Conservation (phyloP, 2,888 invertebrate genomes). For the Capitulum mitella region DNA sequence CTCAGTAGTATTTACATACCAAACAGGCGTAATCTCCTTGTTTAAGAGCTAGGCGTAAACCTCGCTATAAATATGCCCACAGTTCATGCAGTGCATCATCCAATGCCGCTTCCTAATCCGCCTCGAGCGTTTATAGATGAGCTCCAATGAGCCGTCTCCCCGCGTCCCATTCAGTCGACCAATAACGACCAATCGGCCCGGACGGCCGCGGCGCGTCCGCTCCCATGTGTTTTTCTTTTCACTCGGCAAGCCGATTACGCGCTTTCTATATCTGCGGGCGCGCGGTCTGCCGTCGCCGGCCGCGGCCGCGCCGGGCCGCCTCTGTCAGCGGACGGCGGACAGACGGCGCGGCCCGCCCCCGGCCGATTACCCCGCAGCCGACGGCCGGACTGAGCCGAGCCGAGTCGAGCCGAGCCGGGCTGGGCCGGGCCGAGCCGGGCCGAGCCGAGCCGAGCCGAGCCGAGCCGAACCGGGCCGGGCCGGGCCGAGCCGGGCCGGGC, state of each 20-base stretch:
- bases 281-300: not conserved
- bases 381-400: not conserved
- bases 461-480: not conserved
- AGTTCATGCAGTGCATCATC: not conserved
- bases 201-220: not conserved
- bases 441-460: not conserved
- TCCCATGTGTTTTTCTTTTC: constrained; percentile 12
- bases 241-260: constrained; percentile 17
- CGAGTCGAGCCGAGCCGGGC: not conserved
- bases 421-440: not conserved
- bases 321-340: not conserved
- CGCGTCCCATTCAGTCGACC: constrained; percentile 1
- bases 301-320: not conserved
- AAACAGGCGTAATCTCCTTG: not conserved
- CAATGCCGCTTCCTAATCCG: not conserved
- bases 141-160: not conserved
- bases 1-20: not conserved
- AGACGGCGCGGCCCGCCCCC: not conserved
- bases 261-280: constrained; percentile 20
- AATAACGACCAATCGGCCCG: not conserved
- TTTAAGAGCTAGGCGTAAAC: not conserved
- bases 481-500: too few species aligned
- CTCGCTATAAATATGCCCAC: too few species aligned
- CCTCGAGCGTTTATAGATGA: constrained; percentile 13
- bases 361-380: not conserved